These are phyloP conservation scores for Falcaria lacertinaria DNA, from an alignment of 2,888 invertebrate genomes.

Conservation along the genomic window DNA sequence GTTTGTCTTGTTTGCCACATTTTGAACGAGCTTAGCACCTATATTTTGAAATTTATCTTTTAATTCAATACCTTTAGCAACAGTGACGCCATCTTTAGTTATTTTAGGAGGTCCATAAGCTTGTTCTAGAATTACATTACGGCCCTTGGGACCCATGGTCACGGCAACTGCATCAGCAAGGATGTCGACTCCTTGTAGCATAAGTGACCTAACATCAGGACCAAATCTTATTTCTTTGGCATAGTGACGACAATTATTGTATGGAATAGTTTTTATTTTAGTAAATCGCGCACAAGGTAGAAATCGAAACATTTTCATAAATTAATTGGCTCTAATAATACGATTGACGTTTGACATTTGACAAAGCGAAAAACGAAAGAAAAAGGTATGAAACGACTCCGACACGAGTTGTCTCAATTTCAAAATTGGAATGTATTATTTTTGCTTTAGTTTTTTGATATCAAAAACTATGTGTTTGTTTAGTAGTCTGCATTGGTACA, in stretches of 20 bases:
- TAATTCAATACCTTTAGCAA: conserved; percentile 97
- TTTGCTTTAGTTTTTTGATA: too few relatives aligned
- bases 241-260: conserved; percentile 55
- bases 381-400: conserved; percentile 9
- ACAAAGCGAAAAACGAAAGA: too few relatives aligned
- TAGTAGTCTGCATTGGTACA: too few relatives aligned
- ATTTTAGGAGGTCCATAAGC: conserved; percentile 99
- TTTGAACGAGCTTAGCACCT: conserved; percentile 97
- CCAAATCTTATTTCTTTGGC: conserved; percentile 99
- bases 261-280: conserved; percentile 13
- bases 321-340: background rate
- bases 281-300: conserved; percentile 14
- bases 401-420: conserved; percentile 13
- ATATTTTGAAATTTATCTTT: conserved; percentile 99
- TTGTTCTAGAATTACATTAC: conserved; percentile 99
- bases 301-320: conserved; percentile 37
- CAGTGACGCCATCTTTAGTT: conserved; percentile 99
- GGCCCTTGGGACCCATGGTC: conserved; percentile 99
- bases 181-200: conserved; percentile 98
- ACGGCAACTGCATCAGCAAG: conserved; percentile 99
- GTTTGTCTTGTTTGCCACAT: conserved; percentile 99
- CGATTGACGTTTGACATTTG: background rate
- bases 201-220: conserved; percentile 94
- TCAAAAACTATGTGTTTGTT: too few relatives aligned
- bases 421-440: conserved; percentile 8